Percentiles rank a stretch among this genome's conserved stretches.
phyloP scores from a whole-genome alignment of 2,113 vertebrate genomes.

The Monopterus albus region DNA sequence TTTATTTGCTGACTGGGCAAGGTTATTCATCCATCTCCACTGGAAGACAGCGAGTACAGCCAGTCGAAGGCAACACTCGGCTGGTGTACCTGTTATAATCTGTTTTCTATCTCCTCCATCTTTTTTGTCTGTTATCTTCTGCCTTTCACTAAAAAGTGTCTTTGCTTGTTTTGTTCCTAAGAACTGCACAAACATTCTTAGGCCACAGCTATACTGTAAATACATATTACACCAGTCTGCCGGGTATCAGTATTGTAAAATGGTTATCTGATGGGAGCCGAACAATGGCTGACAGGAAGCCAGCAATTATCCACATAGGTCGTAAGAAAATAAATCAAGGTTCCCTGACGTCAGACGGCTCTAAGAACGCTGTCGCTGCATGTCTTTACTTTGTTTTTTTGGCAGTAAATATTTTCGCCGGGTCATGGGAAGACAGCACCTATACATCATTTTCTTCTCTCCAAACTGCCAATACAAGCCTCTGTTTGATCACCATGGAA shows the following conservation, averaged over 20 bases:
- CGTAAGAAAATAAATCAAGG: conserved; percentile 41
- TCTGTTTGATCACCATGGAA: conserved; percentile 36
- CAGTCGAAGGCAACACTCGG: background rate
- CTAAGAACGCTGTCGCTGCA: conserved; percentile 27
- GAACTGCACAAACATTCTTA: too few relatives aligned
- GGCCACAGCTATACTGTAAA: too few relatives aligned
- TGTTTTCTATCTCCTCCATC: too few relatives aligned
- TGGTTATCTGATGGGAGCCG: conserved; percentile 64
- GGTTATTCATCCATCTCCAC: conserved; percentile 31
- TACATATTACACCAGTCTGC: too few relatives aligned
- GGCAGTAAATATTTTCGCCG: conserved; percentile 36
- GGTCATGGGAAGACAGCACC: background rate
- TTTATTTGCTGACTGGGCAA: conserved; percentile 45
- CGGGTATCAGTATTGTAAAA: background rate
- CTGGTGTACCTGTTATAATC: conserved; percentile 5
- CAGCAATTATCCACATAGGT: conserved; percentile 37
- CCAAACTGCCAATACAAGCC: conserved; percentile 15
- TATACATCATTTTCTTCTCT: conserved; percentile 6
- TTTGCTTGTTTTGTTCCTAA: too few relatives aligned
- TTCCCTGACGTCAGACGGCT: conserved; percentile 43
- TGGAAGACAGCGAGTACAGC: background rate
- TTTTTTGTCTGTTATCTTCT: too few relatives aligned
- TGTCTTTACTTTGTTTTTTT: conserved; percentile 43
- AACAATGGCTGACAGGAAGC: conserved; percentile 62
- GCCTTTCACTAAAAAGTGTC: too few relatives aligned